Evolutionary conservation across 2,113 vertebrate species (phyloP), one percentile per base, ranked within the genome.

Genomic region (Grus americana): DNA sequence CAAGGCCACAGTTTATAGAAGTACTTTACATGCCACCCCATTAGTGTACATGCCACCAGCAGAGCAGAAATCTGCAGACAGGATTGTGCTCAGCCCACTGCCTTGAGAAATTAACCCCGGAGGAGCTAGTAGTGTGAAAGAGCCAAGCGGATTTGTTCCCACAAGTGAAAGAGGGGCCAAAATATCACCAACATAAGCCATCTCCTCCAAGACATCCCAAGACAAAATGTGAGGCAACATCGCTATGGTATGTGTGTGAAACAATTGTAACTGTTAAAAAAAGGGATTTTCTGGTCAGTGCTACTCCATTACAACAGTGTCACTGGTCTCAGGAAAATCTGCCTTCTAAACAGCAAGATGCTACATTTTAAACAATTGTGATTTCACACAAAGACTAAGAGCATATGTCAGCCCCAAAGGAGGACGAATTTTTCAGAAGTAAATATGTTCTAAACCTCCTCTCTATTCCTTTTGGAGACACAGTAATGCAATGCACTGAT

Each of bases 1-100:
- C 74, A 74, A 86, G 87, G 85, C 92, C 49, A 38, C 32, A 26
- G 88, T 88, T 86, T 90, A 83, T 12, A 88, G 44, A 75, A 95
- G 74, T 72, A 86, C 74, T 94, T 95, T 76, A 93, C 66, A 62
- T 70, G 78, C 78, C 11, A 3, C 66, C 63, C 85, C 40, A 38
- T 90, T 94, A 85, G 66, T 19, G 54, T 54, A 49, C 62, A 19
- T 38, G 67, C 85, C 79, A 91, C 54, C 46, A 62, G 71, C 90
- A 94, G 88, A 78, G 75, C 82, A 83, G 81, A 82, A 93, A 68
- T 26, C 87, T 82, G 85, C 47, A 86, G 78, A 46, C 34, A 55
- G 90, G 57, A 40, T 4, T 92, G 80, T 57, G 57, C 59, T 72
- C 70, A 92, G 71, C 58, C 42, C 61, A 27, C 59, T 55, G 40